These are phyloP conservation scores for Campylomormyrus tamandua DNA, from an alignment of 2,113 vertebrate genomes.

Conservation along the genomic window DNA sequence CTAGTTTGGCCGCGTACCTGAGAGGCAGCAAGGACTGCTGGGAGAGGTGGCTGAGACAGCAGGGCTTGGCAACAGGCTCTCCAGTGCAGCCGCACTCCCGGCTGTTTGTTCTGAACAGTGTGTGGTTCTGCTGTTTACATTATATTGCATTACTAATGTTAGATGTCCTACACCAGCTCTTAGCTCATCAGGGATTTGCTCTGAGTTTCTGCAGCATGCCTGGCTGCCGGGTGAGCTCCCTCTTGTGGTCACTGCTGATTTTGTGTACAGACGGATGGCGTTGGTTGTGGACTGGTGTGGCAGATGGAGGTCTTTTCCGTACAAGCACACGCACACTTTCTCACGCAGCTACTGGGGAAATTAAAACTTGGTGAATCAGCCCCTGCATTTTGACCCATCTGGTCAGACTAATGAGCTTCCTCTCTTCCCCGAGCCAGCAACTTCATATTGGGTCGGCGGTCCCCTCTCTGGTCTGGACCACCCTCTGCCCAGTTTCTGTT, in stretches of 20 bases:
- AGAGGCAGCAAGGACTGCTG: not conserved
- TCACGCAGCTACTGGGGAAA: slow-evolving; percentile 52
- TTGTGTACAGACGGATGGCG: not conserved
- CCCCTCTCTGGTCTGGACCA: not conserved
- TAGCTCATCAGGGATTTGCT: not conserved
- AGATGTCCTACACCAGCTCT: not conserved
- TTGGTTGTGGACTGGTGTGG: slow-evolving; percentile 36
- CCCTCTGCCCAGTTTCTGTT: not conserved
- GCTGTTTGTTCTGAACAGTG: not conserved
- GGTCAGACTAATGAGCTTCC: slow-evolving; percentile 75
- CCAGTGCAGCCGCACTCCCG: not conserved
- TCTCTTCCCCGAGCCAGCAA: not conserved
- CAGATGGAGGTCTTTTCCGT: slow-evolving; percentile 60
- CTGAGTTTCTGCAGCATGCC: not conserved
- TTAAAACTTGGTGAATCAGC: slow-evolving; percentile 75
- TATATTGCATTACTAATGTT: not conserved
- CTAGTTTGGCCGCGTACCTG: not conserved
- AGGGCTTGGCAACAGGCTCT: not conserved
- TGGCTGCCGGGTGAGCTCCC: not conserved
- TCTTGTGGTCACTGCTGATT: not conserved
- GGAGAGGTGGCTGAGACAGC: not conserved
- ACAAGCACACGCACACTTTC: slow-evolving; percentile 21
- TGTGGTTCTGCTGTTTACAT: slow-evolving; percentile 5
- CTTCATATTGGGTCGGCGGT: not conserved
- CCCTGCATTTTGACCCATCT: slow-evolving; percentile 81